Percentiles rank a stretch among this genome's conserved stretches.
Conservation (phyloP, 2,888 invertebrate species). For the Dilophus febrilis region DNA sequence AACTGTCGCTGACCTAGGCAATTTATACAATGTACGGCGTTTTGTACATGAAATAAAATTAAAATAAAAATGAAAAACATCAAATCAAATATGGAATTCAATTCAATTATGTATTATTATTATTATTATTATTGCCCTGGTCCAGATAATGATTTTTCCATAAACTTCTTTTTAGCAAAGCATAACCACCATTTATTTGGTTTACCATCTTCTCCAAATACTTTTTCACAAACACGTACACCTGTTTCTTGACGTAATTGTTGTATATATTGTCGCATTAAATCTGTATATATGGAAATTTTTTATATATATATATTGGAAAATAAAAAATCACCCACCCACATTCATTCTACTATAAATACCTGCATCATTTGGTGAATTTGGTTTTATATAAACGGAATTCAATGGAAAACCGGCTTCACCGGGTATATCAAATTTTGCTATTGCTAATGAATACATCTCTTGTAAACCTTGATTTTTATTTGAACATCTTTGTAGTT, state of each 20-base stretch:
- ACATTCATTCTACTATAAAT: too few species aligned
- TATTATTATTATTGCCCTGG: slow-evolving; percentile 28
- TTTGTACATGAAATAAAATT: too few species aligned
- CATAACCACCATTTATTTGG: slow-evolving; percentile 99
- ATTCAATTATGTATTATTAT: too few species aligned
- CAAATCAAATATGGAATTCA: too few species aligned
- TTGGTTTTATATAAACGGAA: slow-evolving; percentile 83
- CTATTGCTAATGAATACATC: slow-evolving; percentile 89
- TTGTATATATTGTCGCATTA: slow-evolving; percentile 80
- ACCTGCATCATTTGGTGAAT: slow-evolving; percentile 65
- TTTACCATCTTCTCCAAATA: slow-evolving; percentile 78
- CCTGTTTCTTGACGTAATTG: slow-evolving; percentile 95
- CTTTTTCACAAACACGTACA: slow-evolving; percentile 76
- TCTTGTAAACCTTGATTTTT: slow-evolving; percentile 85
- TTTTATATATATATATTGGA: neutral
- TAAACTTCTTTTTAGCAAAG: slow-evolving; percentile 97
- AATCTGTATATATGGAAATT: slow-evolving; percentile 38
- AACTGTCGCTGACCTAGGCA: too few species aligned
- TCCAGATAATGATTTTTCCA: slow-evolving; percentile 80
- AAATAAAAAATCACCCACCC: neutral
- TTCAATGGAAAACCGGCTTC: slow-evolving; percentile 89
- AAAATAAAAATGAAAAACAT: too few species aligned
- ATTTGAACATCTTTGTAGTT: slow-evolving; percentile 77
- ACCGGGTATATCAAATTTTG: slow-evolving; percentile 92
- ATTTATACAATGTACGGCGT: too few species aligned